A percentile compares a stretch with the other conserved stretches of the same genome.
Evolutionary conservation across 2,888 invertebrate genomes (phyloP).

Genomic region (Schizaphis graminum): DNA sequence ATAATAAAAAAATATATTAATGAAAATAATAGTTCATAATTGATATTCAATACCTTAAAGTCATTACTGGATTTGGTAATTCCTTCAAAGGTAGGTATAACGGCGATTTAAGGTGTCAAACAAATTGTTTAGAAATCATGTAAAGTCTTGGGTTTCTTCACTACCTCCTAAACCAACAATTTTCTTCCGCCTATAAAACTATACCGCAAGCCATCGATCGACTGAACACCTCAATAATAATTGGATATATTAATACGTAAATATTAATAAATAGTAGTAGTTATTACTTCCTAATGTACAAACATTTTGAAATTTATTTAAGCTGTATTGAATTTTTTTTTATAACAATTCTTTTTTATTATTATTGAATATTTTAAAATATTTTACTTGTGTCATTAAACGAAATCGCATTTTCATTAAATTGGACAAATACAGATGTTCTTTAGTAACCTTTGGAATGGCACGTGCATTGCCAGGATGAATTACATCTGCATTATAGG

Average conservation of each 20-base stretch:
- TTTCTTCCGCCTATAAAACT: not conserved
- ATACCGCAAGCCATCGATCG: conserved; percentile 10
- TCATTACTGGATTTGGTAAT: not conserved
- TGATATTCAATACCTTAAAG: conserved; percentile 15
- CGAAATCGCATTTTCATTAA: conserved; percentile 14
- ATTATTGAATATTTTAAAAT: not conserved
- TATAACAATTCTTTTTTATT: not conserved
- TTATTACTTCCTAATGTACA: not conserved
- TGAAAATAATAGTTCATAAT: not conserved
- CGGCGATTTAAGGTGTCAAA: conserved; percentile 19
- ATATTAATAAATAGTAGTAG: no score
- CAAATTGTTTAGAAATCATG: conserved; percentile 15
- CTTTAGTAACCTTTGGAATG: conserved; percentile 6
- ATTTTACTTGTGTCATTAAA: no score
- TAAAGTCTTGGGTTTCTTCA: conserved; percentile 3
- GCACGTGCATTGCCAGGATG: not conserved
- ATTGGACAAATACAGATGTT: conserved; percentile 9
- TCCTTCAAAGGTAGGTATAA: not conserved
- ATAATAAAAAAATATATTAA: not conserved
- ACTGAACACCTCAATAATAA: conserved; percentile 11
- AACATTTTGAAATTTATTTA: conserved; percentile 10
- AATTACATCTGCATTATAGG: not conserved
- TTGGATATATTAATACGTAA: not conserved
- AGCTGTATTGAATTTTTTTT: no score
- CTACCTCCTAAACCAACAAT: not conserved